Conservation (phyloP, 2,113 vertebrate species). For the Melanerpes formicivorus region DNA sequence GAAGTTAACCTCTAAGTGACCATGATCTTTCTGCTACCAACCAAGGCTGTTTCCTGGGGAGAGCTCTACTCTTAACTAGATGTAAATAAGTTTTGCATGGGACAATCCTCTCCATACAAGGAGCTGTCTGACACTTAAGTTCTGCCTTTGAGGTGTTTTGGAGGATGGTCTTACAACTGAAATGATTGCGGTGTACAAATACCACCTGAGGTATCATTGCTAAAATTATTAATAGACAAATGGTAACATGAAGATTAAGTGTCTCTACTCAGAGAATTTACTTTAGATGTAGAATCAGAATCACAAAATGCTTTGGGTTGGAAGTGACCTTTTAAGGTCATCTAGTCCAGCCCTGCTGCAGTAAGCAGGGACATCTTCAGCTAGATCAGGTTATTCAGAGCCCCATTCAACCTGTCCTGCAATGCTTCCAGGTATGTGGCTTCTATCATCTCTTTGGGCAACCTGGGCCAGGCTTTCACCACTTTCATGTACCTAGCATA, state of each 20-base stretch:
- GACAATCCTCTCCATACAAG: neutral
- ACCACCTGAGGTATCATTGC: neutral
- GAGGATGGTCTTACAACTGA: neutral
- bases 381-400: no score
- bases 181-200: neutral
- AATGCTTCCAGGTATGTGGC: no score
- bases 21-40: neutral
- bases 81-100: neutral
- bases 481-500: no score
- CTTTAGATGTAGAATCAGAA: neutral
- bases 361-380: no score
- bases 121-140: neutral
- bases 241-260: neutral
- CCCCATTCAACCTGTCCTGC: no score
- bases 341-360: no score
- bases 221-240: neutral
- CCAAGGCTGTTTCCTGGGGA: neutral
- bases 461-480: no score
- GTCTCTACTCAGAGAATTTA: neutral
- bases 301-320: no score
- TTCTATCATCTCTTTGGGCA: no score
- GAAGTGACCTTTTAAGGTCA: no score
- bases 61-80: neutral
- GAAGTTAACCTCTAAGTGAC: neutral
- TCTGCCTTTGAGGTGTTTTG: neutral